Evolutionary conservation across 2,113 vertebrate genomes (phyloP).

Genomic region (Bufo bufo): DNA sequence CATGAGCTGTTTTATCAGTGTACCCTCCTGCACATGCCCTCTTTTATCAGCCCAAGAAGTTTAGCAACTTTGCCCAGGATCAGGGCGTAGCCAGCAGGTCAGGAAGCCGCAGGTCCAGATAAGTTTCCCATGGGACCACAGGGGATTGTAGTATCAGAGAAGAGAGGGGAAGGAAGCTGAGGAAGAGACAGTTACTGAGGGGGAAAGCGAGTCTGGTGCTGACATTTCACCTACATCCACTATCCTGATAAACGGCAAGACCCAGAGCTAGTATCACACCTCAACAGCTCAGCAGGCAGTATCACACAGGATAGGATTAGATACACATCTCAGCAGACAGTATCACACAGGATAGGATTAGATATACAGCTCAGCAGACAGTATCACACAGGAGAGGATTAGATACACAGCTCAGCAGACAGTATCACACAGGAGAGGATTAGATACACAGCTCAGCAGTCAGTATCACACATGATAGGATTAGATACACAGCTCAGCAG

Average conservation of each 20-base stretch:
- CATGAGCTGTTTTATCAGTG: background rate
- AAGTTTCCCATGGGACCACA: conserved; percentile 22
- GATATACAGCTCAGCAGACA: background rate
- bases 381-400: background rate
- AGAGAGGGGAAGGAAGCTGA: conserved; percentile 35
- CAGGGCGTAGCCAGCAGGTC: conserved; percentile 24
- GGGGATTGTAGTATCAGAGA: background rate
- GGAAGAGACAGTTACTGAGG: no score
- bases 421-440: background rate
- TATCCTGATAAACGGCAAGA: background rate
- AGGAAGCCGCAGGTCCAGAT: conserved; percentile 26
- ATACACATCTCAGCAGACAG: background rate
- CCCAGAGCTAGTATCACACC: background rate
- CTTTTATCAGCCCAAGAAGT: background rate
- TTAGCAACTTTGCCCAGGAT: background rate
- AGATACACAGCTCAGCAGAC: background rate
- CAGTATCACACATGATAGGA: background rate
- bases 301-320: background rate
- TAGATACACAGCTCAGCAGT: background rate
- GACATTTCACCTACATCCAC: background rate
- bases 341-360: no score
- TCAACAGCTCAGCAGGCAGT: background rate
- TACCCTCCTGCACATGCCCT: background rate
- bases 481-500: background rate
- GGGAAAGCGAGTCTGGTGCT: background rate